Evolutionary conservation across 2,797 vertebrate species (phyloP).

Genomic region (Urophycis tenuis): DNA sequence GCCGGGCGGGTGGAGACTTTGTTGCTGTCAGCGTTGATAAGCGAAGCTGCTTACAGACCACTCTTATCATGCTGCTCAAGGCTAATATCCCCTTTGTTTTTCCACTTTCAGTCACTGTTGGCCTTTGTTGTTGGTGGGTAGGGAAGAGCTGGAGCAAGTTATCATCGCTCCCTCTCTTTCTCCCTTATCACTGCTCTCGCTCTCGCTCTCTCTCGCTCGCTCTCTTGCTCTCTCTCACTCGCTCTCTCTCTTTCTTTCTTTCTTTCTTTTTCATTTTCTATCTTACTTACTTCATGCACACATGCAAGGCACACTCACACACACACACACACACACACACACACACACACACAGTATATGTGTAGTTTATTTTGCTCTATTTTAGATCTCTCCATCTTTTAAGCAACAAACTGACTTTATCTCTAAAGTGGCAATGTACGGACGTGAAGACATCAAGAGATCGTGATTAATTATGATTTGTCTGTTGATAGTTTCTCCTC

Average conservation of each 20-base stretch:
- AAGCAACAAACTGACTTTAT: not conserved
- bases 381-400: not conserved
- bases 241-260: not conserved
- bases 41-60: constrained; percentile 65
- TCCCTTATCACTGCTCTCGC: not conserved
- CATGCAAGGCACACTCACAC: not conserved
- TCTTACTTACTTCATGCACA: not conserved
- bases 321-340: not conserved
- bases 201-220: not conserved
- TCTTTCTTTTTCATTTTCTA: not conserved
- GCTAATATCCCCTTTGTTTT: constrained; percentile 65
- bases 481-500: not conserved
- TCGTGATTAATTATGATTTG: not conserved
- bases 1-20: constrained; percentile 50
- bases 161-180: constrained; percentile 13
- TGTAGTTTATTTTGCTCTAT: not conserved
- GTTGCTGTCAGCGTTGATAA: constrained; percentile 67
- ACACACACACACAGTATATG: not conserved
- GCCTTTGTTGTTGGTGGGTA: constrained; percentile 48
- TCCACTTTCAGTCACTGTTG: constrained; percentile 45
- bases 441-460: not conserved
- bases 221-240: not conserved
- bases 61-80: constrained; percentile 64
- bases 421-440: not conserved
- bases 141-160: constrained; percentile 43